Base-by-base conservation (phyloP, 2,113 vertebrate genomes). In the Pelusios castaneus region DNA sequence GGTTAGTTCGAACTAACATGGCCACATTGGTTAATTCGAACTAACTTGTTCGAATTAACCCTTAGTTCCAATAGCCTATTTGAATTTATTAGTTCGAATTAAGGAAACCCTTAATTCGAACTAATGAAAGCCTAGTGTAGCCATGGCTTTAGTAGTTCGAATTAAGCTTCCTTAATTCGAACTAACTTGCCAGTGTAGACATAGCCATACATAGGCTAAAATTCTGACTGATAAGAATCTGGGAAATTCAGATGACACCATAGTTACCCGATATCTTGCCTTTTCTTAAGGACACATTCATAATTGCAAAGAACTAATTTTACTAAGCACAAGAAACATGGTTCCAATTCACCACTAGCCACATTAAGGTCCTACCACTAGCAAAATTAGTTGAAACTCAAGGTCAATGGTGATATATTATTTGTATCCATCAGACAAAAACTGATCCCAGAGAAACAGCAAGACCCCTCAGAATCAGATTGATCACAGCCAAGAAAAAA, bases 401-500 rank as follows among this genome's bases (percentile, higher is more conserved):
- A 73, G 89, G 31, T 67, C 73, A 0, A 0, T 63, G 1, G 1
- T 90, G 56, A 88, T 7, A 76, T 10, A 82, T 5, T 4, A 31
- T 3, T 5, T 27, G 8, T 78, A 67, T 77, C 82, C 85, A 89
- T 10, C 85, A 78, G 55, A 76, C 31, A 88, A 45, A 90, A 80
- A 17, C 58, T 92, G 51, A 84, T 5, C 16, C 9, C 45, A 75
- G 49, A 80, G n/a, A 6, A 82, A 47, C 54, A 80, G 25, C 14
- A 25, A 91, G 4, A 82, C 24, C 27, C 78, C 5, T 14, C 63
- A 67, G 27, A 90, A 78, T 38, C 67, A 0, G 21, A 41, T 3
- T 85, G 41, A 8, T 75, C 4, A 10, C n/a, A 81, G 91, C 43
- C 2, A 75, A 79, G 16, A 63, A 75, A 43, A 95, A 87, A 88